Evolutionary conservation across 1,140 invertebrate genomes (phyloP), one percentile per base, ranked within the genome.

Genomic region (Stegodyphus mimosarum): DNA sequence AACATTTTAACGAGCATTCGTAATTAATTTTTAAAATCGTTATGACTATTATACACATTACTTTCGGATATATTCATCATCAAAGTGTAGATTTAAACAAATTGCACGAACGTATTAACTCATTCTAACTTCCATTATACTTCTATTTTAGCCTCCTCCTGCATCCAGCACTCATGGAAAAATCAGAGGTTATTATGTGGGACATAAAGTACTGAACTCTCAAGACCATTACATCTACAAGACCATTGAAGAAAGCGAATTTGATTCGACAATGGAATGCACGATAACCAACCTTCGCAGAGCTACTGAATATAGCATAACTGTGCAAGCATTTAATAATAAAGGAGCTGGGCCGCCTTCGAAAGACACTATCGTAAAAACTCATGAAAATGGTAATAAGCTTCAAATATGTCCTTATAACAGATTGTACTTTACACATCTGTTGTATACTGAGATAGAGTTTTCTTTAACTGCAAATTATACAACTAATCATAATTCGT

Each of bases 331-430:
- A 53, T 91, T 88, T 84, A 91, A 91, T 78, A 85, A 87, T 5
- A 89, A 90, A 72, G 92, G 92, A 6, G 88, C 89, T 11, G 95
- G 95, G 48, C 95, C 95, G 6, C 90, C 94, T 1, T 95, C 94
- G 0, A 94, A 95, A 76, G 93, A 94, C 53, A 91, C 93, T 0
- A 92, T 93, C 0, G 94, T 94, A 0, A 94, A 95, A 88, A 96
- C 95, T 15, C 91, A 95, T 89, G 95, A 95, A 90, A 95, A 95
- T 90, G 95, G 95, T 95, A 33, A 33, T 33, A 90, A 92, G 90
- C 87, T 11, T 49, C 17, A 60, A 51, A 53, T 64, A 64, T 60
- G 33, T 33, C 3, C 3, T 33, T 33, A 33, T 33, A 33, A 33
- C 1, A 33, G 33, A 33, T 1, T 3, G 33, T 3, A 3, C 3